Evolutionary conservation across 2,797 vertebrate genomes (phyloP), one percentile per base, ranked within the genome.

Genomic region (Pantherophis alleghaniensis): DNA sequence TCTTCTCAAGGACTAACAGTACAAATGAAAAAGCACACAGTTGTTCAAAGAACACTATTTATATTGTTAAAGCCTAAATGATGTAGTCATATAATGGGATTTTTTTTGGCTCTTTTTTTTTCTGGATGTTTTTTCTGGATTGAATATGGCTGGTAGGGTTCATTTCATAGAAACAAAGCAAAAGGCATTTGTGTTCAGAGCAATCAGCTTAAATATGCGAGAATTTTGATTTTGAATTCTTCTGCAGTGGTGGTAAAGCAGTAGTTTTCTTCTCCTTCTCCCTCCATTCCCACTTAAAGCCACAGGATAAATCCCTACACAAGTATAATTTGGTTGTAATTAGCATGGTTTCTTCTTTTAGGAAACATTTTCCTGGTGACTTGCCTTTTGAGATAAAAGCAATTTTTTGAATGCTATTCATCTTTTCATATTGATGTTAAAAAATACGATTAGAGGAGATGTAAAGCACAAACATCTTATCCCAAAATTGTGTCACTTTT

Each of bases 11-110:
- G 37, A 47, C n/a, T 90, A 93, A 87, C 55, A 94, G 13, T 53
- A 57, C 11, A 60, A 90, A 92, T 92, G 47, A 96, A 83, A 47
- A 83, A 83, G 74, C 47, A 95, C 86, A 92, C 12, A 61, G 96
- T 95, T 96, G 57, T 18, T 59, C 55, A 74, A 93, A 94, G 86
- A 96, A n/a, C 83, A 89, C 69, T 86, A 88, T 79, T 83, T 59
- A 91, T 12, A 61, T 93, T 94, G 95, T 88, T 66, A 94, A 95
- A 94, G 24, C 18, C 57, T 89, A 1, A 89, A 18, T 32, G 56
- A 20, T 0, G 1, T 86, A 6, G 37, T 51, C 63, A 53, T 88
- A 53, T 1, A 83, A 92, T 87, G 24, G 28, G 42, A 89, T 83
- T 93, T 83, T 79, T 1, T 79, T 1, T 16, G 4, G 11, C 42